Evolutionary conservation across 2,888 invertebrate genomes (phyloP), one percentile per base, ranked within the genome.

Genomic region (Polyommatus iphigenia): DNA sequence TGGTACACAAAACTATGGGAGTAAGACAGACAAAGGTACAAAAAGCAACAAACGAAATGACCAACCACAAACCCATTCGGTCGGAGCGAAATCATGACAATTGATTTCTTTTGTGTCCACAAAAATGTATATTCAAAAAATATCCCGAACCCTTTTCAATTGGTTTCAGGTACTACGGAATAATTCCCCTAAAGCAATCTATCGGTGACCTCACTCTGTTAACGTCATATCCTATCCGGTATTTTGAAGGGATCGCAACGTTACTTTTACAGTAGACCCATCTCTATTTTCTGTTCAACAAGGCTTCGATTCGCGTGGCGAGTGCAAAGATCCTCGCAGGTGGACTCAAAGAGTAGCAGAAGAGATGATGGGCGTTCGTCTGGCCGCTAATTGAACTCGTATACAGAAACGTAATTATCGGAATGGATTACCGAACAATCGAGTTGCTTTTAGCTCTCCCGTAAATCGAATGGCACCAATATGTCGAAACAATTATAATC

Each of bases 151-250:
- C 73, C 41, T 41, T 73, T 73, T 46, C 73, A 73, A 73, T 73
- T 54, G 76, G 57, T 73, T 59, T 50, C 71, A 72, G 41, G 75
- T 73, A 46, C 41, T 73, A 24, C 15, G 71, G 78, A 79, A 80
- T 83, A 83, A 85, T 84, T 83, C 81, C 81, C 82, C 81, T 79
- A 83, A 84, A 85, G 85, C 87, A 89, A 89, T 89, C 86, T 85
- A 84, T 83, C 85, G 78, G 80, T 78, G 84, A 88, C 87, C 85
- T 76, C 84, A 86, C 86, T 88, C 86, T 85, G 86, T 89, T 84
- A 85, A 87, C 86, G 89, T 88, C 89, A 87, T 86, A 85, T 86
- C 84, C 87, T 87, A 89, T 89, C 87, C 20, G 75, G 50, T 75
- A 75, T 75, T 54, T 54, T 29, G 75, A 75, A 54, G 24, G 75